Conservation (phyloP, 2,888 invertebrate species). For the Schrankia costaestrigalis region DNA sequence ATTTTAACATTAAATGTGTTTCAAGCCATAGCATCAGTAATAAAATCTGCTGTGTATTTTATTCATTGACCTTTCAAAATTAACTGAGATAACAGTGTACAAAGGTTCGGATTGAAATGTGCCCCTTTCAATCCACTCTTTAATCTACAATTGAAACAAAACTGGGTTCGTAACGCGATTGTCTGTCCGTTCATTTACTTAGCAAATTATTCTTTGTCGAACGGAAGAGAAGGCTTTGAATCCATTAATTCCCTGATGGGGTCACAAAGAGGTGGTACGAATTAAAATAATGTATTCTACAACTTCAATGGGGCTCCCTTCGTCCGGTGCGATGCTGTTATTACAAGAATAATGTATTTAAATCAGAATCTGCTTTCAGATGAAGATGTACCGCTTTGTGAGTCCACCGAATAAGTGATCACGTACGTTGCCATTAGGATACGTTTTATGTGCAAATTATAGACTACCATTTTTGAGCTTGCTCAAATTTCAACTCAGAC, state of each 20-base stretch:
- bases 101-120: conserved; percentile 67
- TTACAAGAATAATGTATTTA: conserved; percentile 80
- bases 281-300: conserved; percentile 81
- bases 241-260: conserved; percentile 78
- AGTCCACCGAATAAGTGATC: conserved; percentile 73
- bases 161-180: conserved; percentile 74
- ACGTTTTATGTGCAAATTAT: conserved; percentile 80
- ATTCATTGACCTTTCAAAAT: conserved; percentile 74
- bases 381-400: conserved; percentile 75
- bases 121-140: conserved; percentile 70
- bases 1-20: too few species aligned
- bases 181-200: conserved; percentile 79
- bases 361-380: conserved; percentile 77
- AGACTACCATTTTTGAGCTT: conserved; percentile 75
- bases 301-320: conserved; percentile 74
- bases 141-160: conserved; percentile 78
- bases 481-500: conserved; percentile 51
- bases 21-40: too few species aligned
- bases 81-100: conserved; percentile 72
- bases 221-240: conserved; percentile 79
- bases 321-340: conserved; percentile 70
- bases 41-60: conserved; percentile 64
- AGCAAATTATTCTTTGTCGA: conserved; percentile 80
- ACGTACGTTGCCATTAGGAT: conserved; percentile 77
- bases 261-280: conserved; percentile 79